Evolutionary conservation across 2,888 invertebrate genomes (phyloP), one percentile per base, ranked within the genome.

Genomic region (Elgonia sp.): DNA sequence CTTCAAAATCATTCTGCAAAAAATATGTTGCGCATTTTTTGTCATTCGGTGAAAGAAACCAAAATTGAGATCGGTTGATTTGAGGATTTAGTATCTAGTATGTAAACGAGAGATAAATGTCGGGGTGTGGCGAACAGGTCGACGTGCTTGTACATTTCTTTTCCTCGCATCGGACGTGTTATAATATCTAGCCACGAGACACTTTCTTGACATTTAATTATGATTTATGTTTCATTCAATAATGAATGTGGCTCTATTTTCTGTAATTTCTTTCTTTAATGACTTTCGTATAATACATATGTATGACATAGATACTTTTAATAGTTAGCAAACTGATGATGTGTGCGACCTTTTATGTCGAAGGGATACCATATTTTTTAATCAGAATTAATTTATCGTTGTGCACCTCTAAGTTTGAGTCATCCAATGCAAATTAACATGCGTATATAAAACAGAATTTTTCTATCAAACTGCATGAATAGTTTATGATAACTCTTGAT

Each of bases 191-290:
- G 80, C 70, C 62, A 60, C 57, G 84, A 87, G 90, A 89, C 91
- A 92, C 91, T 93, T 93, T 90, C 91, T 89, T 91, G 90, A 91
- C 91, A 88, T 93, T 93, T 93, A 93, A 93, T 93, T 93, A 93
- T 93, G 93, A 93, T 93, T 93, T 93, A 93, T 90, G 90, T 73
- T 84, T 84, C 84, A 82, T 88, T 77, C 73, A 86, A 82, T 86
- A 86, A 86, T 86, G 77, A 86, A 50, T 82, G 86, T 82, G 55
- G 50, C 72, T 86, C 77, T 86, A 86, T 86, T 86, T 86, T 86
- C 86, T 82, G 72, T 76, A 72, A 86, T 76, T 86, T 82, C 86
- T 82, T 86, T 86, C 72, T 75, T 69, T 86, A 86, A 86, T 86
- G 75, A 85, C 79, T 85, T 80, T 80, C 50, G 37, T 60, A 76